Percentiles rank a stretch among this genome's conserved stretches.
Evolutionary conservation across 1,140 invertebrate genomes (phyloP).

Genomic region (Diorhabda carinulata): DNA sequence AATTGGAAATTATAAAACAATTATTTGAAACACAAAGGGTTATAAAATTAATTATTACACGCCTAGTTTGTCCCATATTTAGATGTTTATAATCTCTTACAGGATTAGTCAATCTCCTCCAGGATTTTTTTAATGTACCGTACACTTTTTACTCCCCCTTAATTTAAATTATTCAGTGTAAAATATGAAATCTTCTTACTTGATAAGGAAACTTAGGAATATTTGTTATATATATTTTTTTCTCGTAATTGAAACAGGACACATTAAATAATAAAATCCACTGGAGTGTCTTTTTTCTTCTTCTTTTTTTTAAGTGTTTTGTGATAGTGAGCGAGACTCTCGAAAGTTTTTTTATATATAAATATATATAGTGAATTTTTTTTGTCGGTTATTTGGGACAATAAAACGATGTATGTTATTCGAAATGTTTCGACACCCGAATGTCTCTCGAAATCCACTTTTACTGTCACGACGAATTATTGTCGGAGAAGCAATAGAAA

Average conservation of each 20-base stretch:
- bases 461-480: background rate
- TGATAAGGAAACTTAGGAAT: background rate
- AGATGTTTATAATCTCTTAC: too few species aligned
- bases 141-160: slow-evolving; percentile 2
- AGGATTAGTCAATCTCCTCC: background rate
- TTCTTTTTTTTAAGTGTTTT: background rate
- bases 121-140: slow-evolving; percentile 1
- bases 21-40: too few species aligned
- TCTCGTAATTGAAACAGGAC: slow-evolving; percentile 1
- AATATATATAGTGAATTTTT: background rate
- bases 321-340: slow-evolving; percentile 1
- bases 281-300: background rate
- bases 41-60: too few species aligned
- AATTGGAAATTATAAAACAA: too few species aligned
- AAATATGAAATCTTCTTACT: background rate
- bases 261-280: slow-evolving; percentile 1
- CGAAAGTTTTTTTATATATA: background rate
- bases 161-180: background rate
- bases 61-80: too few species aligned
- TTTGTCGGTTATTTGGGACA: background rate
- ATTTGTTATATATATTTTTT: slow-evolving; percentile 1
- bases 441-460: background rate
- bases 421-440: background rate
- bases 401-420: slow-evolving; percentile 1
- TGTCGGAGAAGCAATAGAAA: background rate